Evolutionary conservation across 2,113 vertebrate species (phyloP), one percentile per base, ranked within the genome.

Genomic region (Psittacara wagleri): DNA sequence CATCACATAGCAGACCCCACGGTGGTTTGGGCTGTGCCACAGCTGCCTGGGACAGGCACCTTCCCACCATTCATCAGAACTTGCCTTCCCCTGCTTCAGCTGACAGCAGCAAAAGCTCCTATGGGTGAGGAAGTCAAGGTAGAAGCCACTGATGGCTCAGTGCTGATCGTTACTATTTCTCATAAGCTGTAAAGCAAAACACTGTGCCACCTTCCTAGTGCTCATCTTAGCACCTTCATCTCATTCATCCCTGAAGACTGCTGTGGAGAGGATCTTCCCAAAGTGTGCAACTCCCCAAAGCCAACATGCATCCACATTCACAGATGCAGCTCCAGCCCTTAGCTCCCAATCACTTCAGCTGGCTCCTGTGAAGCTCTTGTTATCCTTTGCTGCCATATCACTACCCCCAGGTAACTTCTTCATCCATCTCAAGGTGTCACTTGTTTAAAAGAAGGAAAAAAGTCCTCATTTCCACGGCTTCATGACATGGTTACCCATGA

Each of bases 231-330:
- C 78, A 27, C 17, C 48, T 72, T 48, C 43, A 31, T 1, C 55
- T 52, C 66, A 10, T 7, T 44, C 33, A 18, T 39, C 52, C 77
- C 52, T 37, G 39, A 59, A 61, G 28, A 28, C 17, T 4, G 2
- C 41, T 4, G 17, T 0, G 0, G 51, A 59, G 29, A 61, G 11
- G 31, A 43, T 24, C 55, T 54, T 29, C 79, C 63, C 44, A 8
- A 70, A 49, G 37, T 0, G 17, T 28, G 22, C 28, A 3, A 4
- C 33, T 52, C n/a, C 39, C 35, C 43, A 13, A 13, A 2, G 22
- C 24, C 37, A 37, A 3, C 6, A 0, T 0, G 2, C 14, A n/a
- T 3, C 57, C 57, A 23, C 33, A 35, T 10, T 4, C n/a, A 4
- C 12, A 31, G 24, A 23, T 3, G 39, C 13, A 19, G 52, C 57